These are phyloP conservation scores for Oryctes rhinoceros DNA, from an alignment of 1,140 invertebrate genomes.

Conservation along the genomic window DNA sequence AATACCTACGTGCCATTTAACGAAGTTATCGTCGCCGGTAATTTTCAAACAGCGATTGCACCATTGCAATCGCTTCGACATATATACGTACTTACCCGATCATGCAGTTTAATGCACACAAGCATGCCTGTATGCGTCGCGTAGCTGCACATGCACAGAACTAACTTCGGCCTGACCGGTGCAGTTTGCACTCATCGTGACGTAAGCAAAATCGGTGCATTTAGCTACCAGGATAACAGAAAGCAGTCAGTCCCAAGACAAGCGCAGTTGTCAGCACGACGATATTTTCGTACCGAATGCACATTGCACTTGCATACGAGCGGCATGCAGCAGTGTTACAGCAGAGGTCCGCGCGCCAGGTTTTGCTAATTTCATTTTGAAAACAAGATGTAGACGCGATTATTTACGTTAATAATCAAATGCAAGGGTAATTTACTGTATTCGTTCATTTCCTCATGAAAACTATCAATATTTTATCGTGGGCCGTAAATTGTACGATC, in stretches of 20 bases:
- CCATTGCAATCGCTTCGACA: not conserved
- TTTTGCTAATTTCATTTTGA: not conserved
- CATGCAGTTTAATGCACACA: not conserved
- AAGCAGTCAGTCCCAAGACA: conserved; percentile 40
- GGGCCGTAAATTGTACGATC: too few species aligned
- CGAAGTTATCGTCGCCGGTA: conserved; percentile 1
- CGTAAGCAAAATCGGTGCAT: conserved; percentile 49
- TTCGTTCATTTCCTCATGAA: too few species aligned
- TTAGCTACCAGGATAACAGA: conserved; percentile 51
- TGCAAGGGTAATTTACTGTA: too few species aligned
- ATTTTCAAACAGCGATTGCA: not conserved
- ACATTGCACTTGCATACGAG: conserved; percentile 9
- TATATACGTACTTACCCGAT: not conserved
- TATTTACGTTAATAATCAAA: too few species aligned
- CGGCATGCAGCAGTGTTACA: not conserved
- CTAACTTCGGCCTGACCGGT: not conserved
- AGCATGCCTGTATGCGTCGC: not conserved
- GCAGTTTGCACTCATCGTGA: conserved; percentile 42
- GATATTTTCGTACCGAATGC: conserved; percentile 20
- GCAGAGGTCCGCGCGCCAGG: not conserved
- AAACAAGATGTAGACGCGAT: too few species aligned
- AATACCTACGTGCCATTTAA: not conserved
- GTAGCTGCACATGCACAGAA: conserved; percentile 17
- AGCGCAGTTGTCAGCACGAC: not conserved
- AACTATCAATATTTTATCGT: too few species aligned